Percentiles rank a stretch among this genome's conserved stretches.
phyloP scores from a whole-genome alignment of 2,113 vertebrate species.

The Andinoacara biseriatus region DNA sequence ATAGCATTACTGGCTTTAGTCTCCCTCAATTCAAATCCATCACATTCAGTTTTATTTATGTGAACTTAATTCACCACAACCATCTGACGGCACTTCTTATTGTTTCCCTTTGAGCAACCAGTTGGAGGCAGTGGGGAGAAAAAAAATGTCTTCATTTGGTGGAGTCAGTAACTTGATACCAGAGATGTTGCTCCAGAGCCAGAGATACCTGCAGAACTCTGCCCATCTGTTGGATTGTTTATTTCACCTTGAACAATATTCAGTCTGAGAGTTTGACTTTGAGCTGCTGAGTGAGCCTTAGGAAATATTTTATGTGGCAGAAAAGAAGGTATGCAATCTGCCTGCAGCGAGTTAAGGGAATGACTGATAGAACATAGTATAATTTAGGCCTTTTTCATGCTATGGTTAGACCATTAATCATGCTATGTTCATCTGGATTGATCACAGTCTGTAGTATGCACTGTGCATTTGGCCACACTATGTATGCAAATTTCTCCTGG shows the following conservation, averaged over 20 bases:
- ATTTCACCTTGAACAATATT: not conserved
- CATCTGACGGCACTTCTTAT: accelerated
- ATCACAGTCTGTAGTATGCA: not conserved
- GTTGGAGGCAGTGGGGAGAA: not conserved
- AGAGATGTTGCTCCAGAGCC: not conserved
- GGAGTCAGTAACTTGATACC: not conserved
- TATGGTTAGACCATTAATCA: not conserved
- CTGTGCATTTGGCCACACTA: not conserved
- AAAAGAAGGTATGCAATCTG: not conserved
- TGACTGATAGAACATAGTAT: not conserved
- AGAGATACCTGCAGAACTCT: not conserved
- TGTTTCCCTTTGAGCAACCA: not conserved
- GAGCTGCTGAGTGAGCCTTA: not conserved
- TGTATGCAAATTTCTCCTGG: not conserved
- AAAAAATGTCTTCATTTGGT: not conserved
- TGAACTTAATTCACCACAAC: not conserved
- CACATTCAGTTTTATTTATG: accelerated
- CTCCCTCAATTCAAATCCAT: not conserved
- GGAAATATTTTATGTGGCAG: not conserved
- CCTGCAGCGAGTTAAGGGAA: not conserved
- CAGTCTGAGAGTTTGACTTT: not conserved
- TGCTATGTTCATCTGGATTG: not conserved
- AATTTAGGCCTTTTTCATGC: not conserved
- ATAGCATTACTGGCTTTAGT: not conserved
- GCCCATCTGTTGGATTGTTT: not conserved